These are phyloP conservation scores for Eurytoma californica DNA, from an alignment of 2,888 invertebrate genomes.

Conservation along the genomic window DNA sequence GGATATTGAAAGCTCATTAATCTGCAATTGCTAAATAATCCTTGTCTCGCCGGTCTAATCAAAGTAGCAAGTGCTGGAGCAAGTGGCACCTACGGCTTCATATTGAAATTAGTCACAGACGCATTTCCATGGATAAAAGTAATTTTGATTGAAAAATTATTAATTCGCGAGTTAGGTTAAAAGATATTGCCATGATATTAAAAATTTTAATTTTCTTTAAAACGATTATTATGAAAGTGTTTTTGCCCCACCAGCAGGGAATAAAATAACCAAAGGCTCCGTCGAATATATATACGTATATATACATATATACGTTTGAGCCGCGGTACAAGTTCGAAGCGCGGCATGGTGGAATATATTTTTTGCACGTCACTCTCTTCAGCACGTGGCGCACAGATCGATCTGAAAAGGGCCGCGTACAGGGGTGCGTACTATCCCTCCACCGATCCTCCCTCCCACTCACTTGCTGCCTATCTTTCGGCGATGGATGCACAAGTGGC, in stretches of 20 bases:
- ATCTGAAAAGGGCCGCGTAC: constrained; percentile 64
- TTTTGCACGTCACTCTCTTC: constrained; percentile 69
- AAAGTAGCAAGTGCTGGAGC: constrained; percentile 1
- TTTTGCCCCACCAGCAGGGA: constrained; percentile 13
- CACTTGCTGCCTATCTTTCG: too few species aligned
- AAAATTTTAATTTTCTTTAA: too few species aligned
- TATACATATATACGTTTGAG: constrained; percentile 22
- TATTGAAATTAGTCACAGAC: constrained; percentile 20
- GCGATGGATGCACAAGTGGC: too few species aligned
- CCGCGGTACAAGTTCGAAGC: not conserved
- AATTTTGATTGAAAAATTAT: constrained; percentile 10
- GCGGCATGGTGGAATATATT: constrained; percentile 65
- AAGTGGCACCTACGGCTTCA: not conserved
- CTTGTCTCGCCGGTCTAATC: constrained; percentile 14
- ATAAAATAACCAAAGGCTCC: constrained; percentile 46
- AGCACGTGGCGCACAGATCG: constrained; percentile 70
- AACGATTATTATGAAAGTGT: not conserved
- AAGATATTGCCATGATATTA: too few species aligned
- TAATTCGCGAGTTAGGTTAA: not conserved
- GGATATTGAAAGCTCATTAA: constrained; percentile 60
- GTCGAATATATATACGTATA: constrained; percentile 31
- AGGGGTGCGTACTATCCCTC: not conserved
- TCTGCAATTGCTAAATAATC: constrained; percentile 59
- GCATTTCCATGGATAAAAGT: not conserved
- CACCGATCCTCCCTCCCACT: too few species aligned